phyloP scores from a whole-genome alignment of 2,888 invertebrate species.

The Apotomis capreana region DNA sequence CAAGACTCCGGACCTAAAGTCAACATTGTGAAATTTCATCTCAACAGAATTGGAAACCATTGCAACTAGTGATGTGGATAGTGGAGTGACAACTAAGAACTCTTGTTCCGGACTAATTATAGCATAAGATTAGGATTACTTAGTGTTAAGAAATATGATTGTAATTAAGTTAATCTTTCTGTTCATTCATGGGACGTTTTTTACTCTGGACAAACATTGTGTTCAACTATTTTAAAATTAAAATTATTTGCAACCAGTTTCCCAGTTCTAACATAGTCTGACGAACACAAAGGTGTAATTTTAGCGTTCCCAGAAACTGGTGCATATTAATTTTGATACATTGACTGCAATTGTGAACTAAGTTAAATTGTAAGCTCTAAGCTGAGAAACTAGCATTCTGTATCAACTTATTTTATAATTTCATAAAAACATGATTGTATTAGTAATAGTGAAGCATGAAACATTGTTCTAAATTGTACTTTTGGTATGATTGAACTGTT shows the following conservation, averaged over 20 bases:
- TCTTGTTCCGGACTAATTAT: constrained; percentile 74
- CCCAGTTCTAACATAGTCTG: constrained; percentile 33
- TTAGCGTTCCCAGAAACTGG: constrained; percentile 50
- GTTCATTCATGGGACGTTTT: constrained; percentile 68
- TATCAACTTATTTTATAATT: constrained; percentile 68
- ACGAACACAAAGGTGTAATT: constrained; percentile 33
- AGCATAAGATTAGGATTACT: constrained; percentile 74
- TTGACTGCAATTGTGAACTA: constrained; percentile 52
- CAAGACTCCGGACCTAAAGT: constrained; percentile 62
- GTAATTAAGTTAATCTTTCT: constrained; percentile 74
- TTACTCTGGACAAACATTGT: constrained; percentile 65
- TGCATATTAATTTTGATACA: constrained; percentile 58
- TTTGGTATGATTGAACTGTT: constrained; percentile 79
- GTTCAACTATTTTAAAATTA: constrained; percentile 49
- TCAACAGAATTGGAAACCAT: constrained; percentile 63
- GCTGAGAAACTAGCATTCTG: constrained; percentile 65
- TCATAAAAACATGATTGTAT: constrained; percentile 66
- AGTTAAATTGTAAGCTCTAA: constrained; percentile 59
- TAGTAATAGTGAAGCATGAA: constrained; percentile 58
- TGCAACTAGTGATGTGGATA: constrained; percentile 74
- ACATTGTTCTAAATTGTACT: constrained; percentile 73
- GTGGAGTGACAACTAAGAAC: constrained; percentile 74
- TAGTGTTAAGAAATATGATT: constrained; percentile 76
- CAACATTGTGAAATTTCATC: constrained; percentile 67
- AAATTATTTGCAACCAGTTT: constrained; percentile 60